Base-by-base conservation (phyloP, 2,888 invertebrate genomes). In the Acanthosepion pharaonis region DNA sequence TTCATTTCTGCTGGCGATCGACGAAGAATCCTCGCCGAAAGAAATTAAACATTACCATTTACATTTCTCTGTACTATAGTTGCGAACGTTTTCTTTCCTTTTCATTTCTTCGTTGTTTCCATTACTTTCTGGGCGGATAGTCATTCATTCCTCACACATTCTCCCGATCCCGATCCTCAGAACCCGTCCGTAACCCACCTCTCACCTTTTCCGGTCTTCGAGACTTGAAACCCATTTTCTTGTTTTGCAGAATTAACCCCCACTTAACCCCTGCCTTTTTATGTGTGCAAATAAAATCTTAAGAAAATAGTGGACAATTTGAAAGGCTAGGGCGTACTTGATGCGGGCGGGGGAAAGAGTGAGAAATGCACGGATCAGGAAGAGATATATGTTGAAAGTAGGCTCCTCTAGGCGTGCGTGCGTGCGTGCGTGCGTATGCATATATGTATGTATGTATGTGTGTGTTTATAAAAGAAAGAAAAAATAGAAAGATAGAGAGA, bases 191-290 rank as follows among this genome's bases (percentile, higher is more conserved):
- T 1, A 18, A n/a, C n/a, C n/a, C 78, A 1, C n/a, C 9, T 78
- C 8, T 6, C n/a, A 20, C n/a, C n/a, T 78, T n/a, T 78, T 78
- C 78, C n/a, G 78, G n/a, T 3, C n/a, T 78, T 78, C 15, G n/a
- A n/a, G 78, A 78, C 78, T n/a, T 78, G n/a, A 78, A 78, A 78
- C 78, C n/a, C 78, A 78, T 78, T 78, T 78, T 78, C 78, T 78
- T 78, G 78, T 78, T 78, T 78, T n/a, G 78, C n/a, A 78, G 78
- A 78, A 78, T n/a, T 78, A 78, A 78, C n/a, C 78, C 78, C 78
- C 78, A 78, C n/a, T 78, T 78, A 78, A n/a, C 78, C 78, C n/a
- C 78, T n/a, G n/a, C 78, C 78, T 78, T 78, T 78, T 78, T 78
- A 78, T 78, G 78, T n/a, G 78, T 78, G 78, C 78, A 78, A 78